Evolutionary conservation across 1,140 invertebrate species (phyloP).

Genomic region (Asbolus verrucosus): DNA sequence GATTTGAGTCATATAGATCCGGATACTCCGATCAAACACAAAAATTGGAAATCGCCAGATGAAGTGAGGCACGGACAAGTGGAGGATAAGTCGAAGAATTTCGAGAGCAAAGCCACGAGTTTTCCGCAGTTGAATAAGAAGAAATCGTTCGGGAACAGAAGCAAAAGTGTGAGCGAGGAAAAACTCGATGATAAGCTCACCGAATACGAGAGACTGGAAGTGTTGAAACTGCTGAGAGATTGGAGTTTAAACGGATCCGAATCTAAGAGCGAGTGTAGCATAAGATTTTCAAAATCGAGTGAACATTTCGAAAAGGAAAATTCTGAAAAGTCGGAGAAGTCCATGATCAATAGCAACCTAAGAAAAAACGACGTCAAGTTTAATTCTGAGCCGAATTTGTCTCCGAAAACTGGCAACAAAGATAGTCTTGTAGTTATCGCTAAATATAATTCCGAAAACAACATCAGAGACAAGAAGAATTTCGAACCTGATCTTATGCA

Average conservation of each 20-base stretch:
- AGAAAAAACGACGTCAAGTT: slow-evolving; percentile 52
- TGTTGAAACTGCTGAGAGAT: slow-evolving; percentile 69
- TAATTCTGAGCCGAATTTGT: slow-evolving; percentile 59
- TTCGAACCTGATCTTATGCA: slow-evolving; percentile 60
- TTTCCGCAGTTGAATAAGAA: slow-evolving; percentile 55
- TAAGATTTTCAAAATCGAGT: slow-evolving; percentile 46
- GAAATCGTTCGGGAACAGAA: slow-evolving; percentile 52
- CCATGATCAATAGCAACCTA: slow-evolving; percentile 43
- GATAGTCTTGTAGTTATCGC: slow-evolving; percentile 47
- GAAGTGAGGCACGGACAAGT: slow-evolving; percentile 68
- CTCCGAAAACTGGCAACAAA: slow-evolving; percentile 53
- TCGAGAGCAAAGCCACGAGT: slow-evolving; percentile 63
- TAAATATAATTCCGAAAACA: slow-evolving; percentile 57
- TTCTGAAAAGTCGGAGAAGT: slow-evolving; percentile 40
- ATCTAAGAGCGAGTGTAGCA: slow-evolving; percentile 59
- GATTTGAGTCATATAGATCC: slow-evolving; percentile 62
- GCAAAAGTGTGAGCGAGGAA: slow-evolving; percentile 59
- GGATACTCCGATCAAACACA: slow-evolving; percentile 61
- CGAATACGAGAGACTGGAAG: slow-evolving; percentile 67
- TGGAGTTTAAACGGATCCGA: slow-evolving; percentile 67
- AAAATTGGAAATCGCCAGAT: slow-evolving; percentile 70
- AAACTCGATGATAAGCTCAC: slow-evolving; percentile 62
- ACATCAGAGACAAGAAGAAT: slow-evolving; percentile 50
- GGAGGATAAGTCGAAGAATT: slow-evolving; percentile 71
- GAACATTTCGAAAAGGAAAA: slow-evolving; percentile 45